Base-by-base conservation (phyloP, 2,888 invertebrate species). In the Maniola hyperantus region DNA sequence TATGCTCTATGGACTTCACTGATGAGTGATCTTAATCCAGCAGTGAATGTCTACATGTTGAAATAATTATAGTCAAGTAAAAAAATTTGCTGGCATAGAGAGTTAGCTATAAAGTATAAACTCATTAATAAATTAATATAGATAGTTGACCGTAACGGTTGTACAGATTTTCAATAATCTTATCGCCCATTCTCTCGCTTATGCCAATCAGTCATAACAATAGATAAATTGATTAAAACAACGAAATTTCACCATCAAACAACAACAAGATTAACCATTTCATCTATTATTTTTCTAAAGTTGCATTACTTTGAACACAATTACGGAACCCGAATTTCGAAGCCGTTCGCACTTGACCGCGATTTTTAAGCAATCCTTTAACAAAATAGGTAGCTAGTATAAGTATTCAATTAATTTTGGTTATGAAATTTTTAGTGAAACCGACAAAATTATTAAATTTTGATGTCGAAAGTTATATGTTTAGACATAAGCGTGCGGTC, bases 381-480 rank as follows among this genome's bases (percentile, higher is more conserved):
- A 79, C 82, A 83, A 81, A 80, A 79, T 79, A 84, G 84, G 83
- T 87, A 79, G 6, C 57, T 57, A 39, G 39, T 55, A 20, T 39
- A 55, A 57, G 42, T 57, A 18, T 39, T 83, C 81, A 81, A 88
- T 88, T 88, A 87, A 85, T 80, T 82, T 77, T 68, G 11, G 84
- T 91, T 89, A 84, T 86, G 89, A 88, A 90, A 89, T 88, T 88
- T 82, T 48, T 68, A 74, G 83, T 80, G 89, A 89, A 90, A 91
- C 81, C 87, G 79, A 79, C 79, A 81, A 89, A 48, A 90, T 86
- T 90, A 88, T 89, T 81, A 84, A 84, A 88, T 88, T 84, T 83
- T 72, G 72, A 77, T 88, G 85, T 89, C 80, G 86, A 80, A 83
- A 84, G 72, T 72, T 73, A 78, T 51, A 77, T 84, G 79, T 83